phyloP scores from a whole-genome alignment of 2,888 invertebrate genomes.

The Thysanoteuthis rhombus region DNA sequence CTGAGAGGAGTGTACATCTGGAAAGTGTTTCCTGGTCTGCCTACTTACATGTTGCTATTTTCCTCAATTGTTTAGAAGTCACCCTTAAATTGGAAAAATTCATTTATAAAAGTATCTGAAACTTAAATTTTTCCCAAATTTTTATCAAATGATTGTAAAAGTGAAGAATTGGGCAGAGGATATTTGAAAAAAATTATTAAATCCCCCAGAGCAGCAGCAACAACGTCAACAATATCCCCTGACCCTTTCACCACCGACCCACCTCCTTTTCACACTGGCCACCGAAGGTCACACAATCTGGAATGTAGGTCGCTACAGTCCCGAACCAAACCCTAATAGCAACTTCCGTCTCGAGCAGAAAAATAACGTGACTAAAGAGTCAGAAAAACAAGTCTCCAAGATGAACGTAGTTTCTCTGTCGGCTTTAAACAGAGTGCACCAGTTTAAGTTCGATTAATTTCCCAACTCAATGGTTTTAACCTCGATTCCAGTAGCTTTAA shows the following conservation, averaged over 20 bases:
- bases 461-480: not conserved
- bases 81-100: too few species aligned
- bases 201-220: not conserved
- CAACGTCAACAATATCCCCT: not conserved
- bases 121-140: too few species aligned
- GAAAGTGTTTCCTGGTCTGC: too few species aligned
- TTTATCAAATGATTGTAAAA: too few species aligned
- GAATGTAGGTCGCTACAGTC: not conserved
- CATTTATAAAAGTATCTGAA: too few species aligned
- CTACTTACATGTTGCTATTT: too few species aligned
- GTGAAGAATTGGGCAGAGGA: too few species aligned
- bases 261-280: not conserved
- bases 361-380: not conserved
- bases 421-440: not conserved
- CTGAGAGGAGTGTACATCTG: too few species aligned
- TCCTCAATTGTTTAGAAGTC: too few species aligned
- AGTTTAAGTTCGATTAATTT: not conserved
- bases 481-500: not conserved
- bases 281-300: not conserved
- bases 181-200: not conserved
- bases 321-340: not conserved
- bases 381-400: not conserved
- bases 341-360: not conserved
- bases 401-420: not conserved
- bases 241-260: too few species aligned